Evolutionary conservation across 2,113 vertebrate genomes (phyloP), one percentile per base, ranked within the genome.

Genomic region (Centrocercus urophasianus): DNA sequence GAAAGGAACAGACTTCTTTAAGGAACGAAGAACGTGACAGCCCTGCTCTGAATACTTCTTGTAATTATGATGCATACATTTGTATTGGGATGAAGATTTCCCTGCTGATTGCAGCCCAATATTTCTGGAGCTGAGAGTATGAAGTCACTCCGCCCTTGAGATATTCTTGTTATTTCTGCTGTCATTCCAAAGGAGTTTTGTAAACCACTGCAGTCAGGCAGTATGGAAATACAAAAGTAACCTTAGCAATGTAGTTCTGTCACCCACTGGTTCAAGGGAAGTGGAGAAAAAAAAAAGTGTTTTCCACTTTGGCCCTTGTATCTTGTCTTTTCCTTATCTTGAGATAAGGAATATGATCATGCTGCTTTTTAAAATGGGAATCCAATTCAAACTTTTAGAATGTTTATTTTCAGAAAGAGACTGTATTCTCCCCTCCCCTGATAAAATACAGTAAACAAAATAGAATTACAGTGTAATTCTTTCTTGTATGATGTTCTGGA

Each of bases 1-100:
- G 67, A 97, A 93, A 80, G 98, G 98, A 19, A 95, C 91, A 2
- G 91, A 98, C 86, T 99, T 99, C 94, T 99, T 99, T 50, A 97
- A 96, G 80, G 94, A 92, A 21, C 36, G 17, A 63, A 54, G 85
- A 36, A 73, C 14, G 0, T 95, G 82, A 91, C 22, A 0, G 1
- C 45, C 13, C 34, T 77, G 63, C n/a, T 93, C 0, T 0, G 38
- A 43, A 20, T 14, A n/a, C 57, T 24, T 38, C 79, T 60, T 81
- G 47, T 27, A 79, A 78, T 81, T 50, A 63, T 60, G 70, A 76
- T 32, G 66, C 5, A 0, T 6, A 30, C 16, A 1, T 45, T 76
- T 70, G 38, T 64, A 14, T 27, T 77, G 60, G 48, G 24, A 24
- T 88, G 47, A 50, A 86, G 88, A 52, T 67, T 80, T 14, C 27